Conservation (phyloP, 2,888 invertebrate genomes). For the Ametastegia equiseti region DNA sequence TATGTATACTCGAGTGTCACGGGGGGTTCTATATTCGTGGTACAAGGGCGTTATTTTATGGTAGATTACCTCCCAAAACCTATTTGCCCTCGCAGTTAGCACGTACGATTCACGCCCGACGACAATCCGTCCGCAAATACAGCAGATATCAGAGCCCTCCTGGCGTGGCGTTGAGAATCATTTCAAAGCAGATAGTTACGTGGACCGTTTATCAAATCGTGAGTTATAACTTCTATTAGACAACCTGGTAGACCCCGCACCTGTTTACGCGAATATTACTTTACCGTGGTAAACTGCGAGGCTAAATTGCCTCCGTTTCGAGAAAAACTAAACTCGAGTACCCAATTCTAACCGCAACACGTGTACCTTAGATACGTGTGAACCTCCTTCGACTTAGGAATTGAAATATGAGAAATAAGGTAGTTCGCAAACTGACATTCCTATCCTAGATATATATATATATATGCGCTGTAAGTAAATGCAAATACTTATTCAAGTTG, state of each 20-base stretch:
- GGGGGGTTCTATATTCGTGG: conserved; percentile 36
- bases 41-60: conserved; percentile 46
- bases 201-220: conserved; percentile 37
- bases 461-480: neutral
- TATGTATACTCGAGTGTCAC: conserved; percentile 27
- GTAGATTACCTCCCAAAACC: conserved; percentile 45
- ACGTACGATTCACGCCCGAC: conserved; percentile 26
- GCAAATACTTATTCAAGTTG: conserved; percentile 11
- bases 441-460: neutral
- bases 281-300: neutral
- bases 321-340: neutral
- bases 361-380: neutral
- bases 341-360: neutral
- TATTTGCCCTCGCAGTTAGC: conserved; percentile 41
- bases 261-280: conserved; percentile 24
- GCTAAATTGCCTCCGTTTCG: neutral
- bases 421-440: neutral
- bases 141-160: neutral
- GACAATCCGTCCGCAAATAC: conserved; percentile 39
- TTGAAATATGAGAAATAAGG: neutral
- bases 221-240: conserved; percentile 29
- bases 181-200: conserved; percentile 28
- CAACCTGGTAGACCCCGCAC: conserved; percentile 17
- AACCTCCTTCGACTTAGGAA: neutral
- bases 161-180: conserved; percentile 6